phyloP scores from a whole-genome alignment of 2,113 vertebrate species.

The Chaetops frenatus region DNA sequence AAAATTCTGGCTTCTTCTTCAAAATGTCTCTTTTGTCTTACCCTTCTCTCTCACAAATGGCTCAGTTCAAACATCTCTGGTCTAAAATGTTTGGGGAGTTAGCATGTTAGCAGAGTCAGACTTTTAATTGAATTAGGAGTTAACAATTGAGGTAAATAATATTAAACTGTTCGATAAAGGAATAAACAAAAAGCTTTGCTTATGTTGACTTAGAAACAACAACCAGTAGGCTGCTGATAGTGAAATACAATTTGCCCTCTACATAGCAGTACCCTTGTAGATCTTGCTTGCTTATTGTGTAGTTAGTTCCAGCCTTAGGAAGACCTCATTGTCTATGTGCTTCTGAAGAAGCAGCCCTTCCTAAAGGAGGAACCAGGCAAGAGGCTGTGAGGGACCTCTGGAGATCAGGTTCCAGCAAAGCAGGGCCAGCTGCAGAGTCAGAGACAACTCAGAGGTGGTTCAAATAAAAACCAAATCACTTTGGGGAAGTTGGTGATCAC shows the following conservation, averaged over 20 bases:
- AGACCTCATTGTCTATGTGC: fast-evolving
- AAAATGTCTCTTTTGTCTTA: background rate
- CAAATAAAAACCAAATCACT: background rate
- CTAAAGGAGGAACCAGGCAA: background rate
- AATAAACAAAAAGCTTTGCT: background rate
- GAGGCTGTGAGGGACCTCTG: background rate
- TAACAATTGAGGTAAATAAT: background rate
- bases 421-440: background rate
- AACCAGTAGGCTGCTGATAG: background rate
- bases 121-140: background rate
- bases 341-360: background rate
- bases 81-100: background rate
- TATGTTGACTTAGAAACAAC: background rate
- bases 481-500: background rate
- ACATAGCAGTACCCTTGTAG: background rate
- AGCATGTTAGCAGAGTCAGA: background rate
- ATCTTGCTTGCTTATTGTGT: background rate
- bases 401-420: background rate
- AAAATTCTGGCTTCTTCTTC: background rate
- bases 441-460: background rate
- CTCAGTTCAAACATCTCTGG: background rate
- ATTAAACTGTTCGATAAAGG: background rate
- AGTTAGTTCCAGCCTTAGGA: background rate
- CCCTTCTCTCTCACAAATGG: background rate
- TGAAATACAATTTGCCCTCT: background rate